Percentiles rank a stretch among this genome's conserved stretches.
Evolutionary conservation across 1,140 invertebrate genomes (phyloP).

Genomic region (Tachypleus tridentatus): DNA sequence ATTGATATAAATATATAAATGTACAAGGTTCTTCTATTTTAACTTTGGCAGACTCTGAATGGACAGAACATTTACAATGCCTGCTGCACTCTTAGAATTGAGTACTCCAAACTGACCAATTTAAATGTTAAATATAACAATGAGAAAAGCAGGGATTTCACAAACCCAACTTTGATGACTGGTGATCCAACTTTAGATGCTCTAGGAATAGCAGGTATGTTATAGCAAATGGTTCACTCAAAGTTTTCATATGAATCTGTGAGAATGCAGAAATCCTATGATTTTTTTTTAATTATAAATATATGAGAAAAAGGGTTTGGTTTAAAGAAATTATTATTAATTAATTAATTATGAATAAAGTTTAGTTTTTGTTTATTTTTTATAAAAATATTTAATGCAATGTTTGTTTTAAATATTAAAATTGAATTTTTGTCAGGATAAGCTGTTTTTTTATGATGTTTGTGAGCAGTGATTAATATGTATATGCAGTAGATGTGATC

Average conservation of each 20-base stretch:
- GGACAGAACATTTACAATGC: constrained; percentile 99
- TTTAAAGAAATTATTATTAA: not conserved
- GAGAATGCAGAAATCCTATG: not conserved
- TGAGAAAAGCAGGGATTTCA: constrained; percentile 98
- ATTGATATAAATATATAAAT: no score
- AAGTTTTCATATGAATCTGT: not conserved
- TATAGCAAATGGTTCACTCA: not conserved
- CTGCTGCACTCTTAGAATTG: constrained; percentile 97
- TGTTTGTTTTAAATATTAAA: no score
- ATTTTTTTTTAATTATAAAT: not conserved
- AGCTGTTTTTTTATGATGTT: no score
- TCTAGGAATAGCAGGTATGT: constrained; percentile 22
- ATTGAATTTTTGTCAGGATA: no score
- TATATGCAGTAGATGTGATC: no score
- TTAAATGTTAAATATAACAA: constrained; percentile 99
- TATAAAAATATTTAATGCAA: constrained; percentile 44
- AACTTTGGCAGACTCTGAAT: constrained; percentile 61
- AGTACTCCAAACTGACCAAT: constrained; percentile 94
- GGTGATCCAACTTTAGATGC: constrained; percentile 62
- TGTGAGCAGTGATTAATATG: no score
- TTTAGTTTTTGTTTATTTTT: constrained; percentile 3
- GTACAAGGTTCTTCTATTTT: no score
- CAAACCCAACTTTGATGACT: constrained; percentile 88
- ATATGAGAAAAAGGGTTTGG: not conserved
- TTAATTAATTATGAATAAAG: constrained; percentile 7